Base-by-base conservation (phyloP, 2,888 invertebrate species). In the Serripes groenlandicus region DNA sequence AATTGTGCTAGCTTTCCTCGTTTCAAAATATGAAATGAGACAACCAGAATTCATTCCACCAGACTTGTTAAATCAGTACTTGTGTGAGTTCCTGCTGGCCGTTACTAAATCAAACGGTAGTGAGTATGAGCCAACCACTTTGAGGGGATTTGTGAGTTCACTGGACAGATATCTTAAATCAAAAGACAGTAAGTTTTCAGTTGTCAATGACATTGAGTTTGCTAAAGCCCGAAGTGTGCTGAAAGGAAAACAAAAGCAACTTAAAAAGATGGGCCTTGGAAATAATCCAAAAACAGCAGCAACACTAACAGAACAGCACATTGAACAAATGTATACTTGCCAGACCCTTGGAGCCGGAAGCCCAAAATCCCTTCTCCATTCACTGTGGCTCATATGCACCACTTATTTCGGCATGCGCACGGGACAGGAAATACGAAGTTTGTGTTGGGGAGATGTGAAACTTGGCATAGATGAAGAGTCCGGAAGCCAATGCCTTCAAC, bases 81-180 rank as follows among this genome's bases (percentile, higher is more conserved):
- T n/a, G n/a, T n/a, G n/a, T n/a, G n/a, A n/a, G n/a, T n/a, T n/a
- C n/a, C n/a, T n/a, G n/a, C n/a, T n/a, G n/a, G 85, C 85, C 11
- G 88, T 88, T 15, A 74, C 82, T 30, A 91, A 88, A 78, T 75
- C 82, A 28, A 86, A 90, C 75, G 89, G 89, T 0, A 83, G 81
- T 21, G 89, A 90, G 64, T 90, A 90, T 75, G 90, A 90, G 78
- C 89, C 90, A 1, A 87, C 85, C 32, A 87, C 84, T n/a, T 58
- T 91, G 56, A 64, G 89, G 21, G 87, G 88, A 0, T 89, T 89
- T 81, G 79, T 90, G 32, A 83, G 84, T 3, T 88, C 88, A 35
- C 81, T 90, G 52, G 89, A 90, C 66, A 64, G 90, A 3, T 85
- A 89, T 62, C 78, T 90, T 9, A 81, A 83, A 69, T 70, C 73